Base-by-base conservation (phyloP, 2,797 vertebrate genomes). In the Esox lucius region DNA sequence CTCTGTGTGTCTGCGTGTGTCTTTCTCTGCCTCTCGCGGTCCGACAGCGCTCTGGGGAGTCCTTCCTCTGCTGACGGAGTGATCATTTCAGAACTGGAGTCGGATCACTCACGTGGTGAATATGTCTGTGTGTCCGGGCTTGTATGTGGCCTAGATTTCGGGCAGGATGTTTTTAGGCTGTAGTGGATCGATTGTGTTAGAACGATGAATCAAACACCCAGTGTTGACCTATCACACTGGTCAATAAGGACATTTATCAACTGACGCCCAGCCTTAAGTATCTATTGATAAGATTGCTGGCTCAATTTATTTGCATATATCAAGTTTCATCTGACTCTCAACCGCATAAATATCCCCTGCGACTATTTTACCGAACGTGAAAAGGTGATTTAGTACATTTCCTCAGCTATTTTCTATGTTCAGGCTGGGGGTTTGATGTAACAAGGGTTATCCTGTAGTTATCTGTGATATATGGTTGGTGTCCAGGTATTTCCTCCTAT, bases 131-230 rank as follows among this genome's bases (percentile, higher is more conserved):
- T 46, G 42, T 46, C 24, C n/a, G 3, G 19, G n/a, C 67, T 48
- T 46, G 42, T 46, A 7, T n/a, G 17, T 68, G 67, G 67, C 67
- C 67, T 42, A 68, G 67, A 46, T 68, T 68, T 35, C 5, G 16
- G 9, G 24, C 42, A 4, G 69, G 48, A 33, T 53, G 48, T 53
- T 70, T 51, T 28, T 13, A 11, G 48, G 69, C 56, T 59, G 56
- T 22, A 13, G 16, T 31, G 48, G 69, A 70, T 70, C 13, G 33
- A 31, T 51, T 7, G 28, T 31, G 48, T 53, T 53, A n/a, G 48
- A 28, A 28, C 31, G 48, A 49, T 53, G 2, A 65, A 65, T 70
- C 24, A 16, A 65, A 31, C 62, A 17, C 3, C 28, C 62, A 16
- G 62, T 65, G 62, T 65, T 33, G 33, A 33, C 62, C 62, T 31